Conservation (phyloP, 2,888 invertebrate species). For the Spisula subtruncata region DNA sequence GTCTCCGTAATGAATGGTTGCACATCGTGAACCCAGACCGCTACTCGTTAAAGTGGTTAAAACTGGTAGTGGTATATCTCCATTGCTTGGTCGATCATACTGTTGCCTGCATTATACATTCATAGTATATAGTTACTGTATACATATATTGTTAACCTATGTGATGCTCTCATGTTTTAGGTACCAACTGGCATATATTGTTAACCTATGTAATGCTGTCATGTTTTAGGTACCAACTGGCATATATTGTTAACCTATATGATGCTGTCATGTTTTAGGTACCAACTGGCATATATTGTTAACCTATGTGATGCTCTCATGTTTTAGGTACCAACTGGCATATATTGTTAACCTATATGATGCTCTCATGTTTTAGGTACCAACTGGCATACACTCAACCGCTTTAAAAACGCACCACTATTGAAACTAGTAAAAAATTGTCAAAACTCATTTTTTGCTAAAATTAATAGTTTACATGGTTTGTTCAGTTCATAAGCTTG, state of each 20-base stretch:
- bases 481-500: too few relatives aligned
- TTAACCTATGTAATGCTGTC: background rate
- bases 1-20: background rate
- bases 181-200: background rate
- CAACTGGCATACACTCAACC: too few relatives aligned
- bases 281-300: conserved; percentile 76
- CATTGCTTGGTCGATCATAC: background rate
- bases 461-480: too few relatives aligned
- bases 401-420: too few relatives aligned
- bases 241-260: background rate
- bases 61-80: background rate
- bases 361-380: conserved; percentile 77
- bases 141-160: too few relatives aligned
- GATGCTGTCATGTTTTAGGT: conserved; percentile 74
- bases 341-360: background rate
- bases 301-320: background rate
- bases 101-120: too few relatives aligned
- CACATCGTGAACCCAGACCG: background rate
- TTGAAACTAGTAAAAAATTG: too few relatives aligned
- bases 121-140: too few relatives aligned
- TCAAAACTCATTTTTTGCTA: too few relatives aligned
- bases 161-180: too few relatives aligned
- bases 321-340: conserved; percentile 83
- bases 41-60: background rate
- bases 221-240: conserved; percentile 83